These are phyloP conservation scores for Ochotona princeps DNA, from an alignment of 2,113 vertebrate species.

Conservation along the genomic window DNA sequence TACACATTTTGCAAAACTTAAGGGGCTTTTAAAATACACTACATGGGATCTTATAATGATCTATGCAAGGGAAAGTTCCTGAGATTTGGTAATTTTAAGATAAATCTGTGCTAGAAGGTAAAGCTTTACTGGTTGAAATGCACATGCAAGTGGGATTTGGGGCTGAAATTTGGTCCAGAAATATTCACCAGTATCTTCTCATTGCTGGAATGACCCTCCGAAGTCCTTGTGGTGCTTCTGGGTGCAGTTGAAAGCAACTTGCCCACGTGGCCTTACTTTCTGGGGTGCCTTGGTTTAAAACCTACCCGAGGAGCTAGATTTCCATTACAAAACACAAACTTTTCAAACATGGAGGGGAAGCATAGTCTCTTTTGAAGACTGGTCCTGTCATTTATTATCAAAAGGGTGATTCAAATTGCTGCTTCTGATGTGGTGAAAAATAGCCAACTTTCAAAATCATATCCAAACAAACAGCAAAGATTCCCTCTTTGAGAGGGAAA, in stretches of 20 bases:
- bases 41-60: background rate
- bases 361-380: conserved; percentile 47
- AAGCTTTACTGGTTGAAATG: background rate
- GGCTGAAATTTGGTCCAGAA: background rate
- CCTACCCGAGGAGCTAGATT: background rate
- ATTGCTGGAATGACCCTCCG: background rate
- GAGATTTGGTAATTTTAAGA: background rate
- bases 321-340: conserved; percentile 1
- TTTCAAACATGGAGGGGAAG: conserved; percentile 34
- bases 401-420: conserved; percentile 54
- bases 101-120: background rate
- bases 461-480: conserved; percentile 54
- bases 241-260: background rate
- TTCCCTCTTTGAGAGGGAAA: conserved; percentile 34
- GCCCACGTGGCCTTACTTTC: background rate
- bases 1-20: conserved; percentile 1
- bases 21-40: background rate
- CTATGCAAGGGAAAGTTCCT: background rate
- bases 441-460: conserved; percentile 54
- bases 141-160: background rate
- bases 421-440: conserved; percentile 30
- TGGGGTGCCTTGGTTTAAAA: background rate
- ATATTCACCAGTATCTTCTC: background rate
- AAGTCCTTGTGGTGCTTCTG: background rate
- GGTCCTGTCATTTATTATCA: conserved; percentile 57